Evolutionary conservation across 2,113 vertebrate species (phyloP), one percentile per base, ranked within the genome.

Genomic region (Nipponia nippon): DNA sequence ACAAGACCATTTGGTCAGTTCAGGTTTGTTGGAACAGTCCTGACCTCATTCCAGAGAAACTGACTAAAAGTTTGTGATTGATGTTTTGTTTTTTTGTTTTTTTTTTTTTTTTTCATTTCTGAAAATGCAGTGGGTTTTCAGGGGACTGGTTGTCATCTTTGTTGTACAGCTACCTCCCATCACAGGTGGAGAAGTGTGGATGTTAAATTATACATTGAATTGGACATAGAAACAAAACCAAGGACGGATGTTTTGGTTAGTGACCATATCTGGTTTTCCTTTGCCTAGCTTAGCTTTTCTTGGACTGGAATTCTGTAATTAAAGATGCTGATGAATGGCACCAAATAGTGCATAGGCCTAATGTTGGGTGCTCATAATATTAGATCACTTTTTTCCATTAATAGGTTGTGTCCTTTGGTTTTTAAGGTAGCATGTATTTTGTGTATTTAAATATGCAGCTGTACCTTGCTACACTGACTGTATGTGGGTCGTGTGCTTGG

Each of bases 31-130:
- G 46, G 38, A 71, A 32, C 18, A 71, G 15, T 63, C 29, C 29
- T 55, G 44, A 53, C 29, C 14, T 69, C 32, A 6, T 53, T 69
- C 27, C 13, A 44, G 65, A 77, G 46, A 81, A 83, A 71, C 6
- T 0, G 0, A 27, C 23, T 53, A 22, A 29, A 88, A 78, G 23
- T 4, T 62, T 16, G 14, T 47, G 17, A 4, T 6, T n/a, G n/a
- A n/a, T n/a, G n/a, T n/a, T n/a, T n/a, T n/a, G n/a, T n/a, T n/a
- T n/a, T 5, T 18, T 30, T 47, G 44, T 63, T 58, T 46, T 32
- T 42, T 42, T 46, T 46, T 46, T 46, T 25, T 50, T 50, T 42
- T 9, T 8, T 29, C 2, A 12, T 46, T 75, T 81, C 40, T 92
- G 46, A n/a, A 75, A 76, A 49, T 40, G 14, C 23, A 32, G 11